phyloP scores from a whole-genome alignment of 2,113 vertebrate species.

The Pelodiscus sinensis region DNA sequence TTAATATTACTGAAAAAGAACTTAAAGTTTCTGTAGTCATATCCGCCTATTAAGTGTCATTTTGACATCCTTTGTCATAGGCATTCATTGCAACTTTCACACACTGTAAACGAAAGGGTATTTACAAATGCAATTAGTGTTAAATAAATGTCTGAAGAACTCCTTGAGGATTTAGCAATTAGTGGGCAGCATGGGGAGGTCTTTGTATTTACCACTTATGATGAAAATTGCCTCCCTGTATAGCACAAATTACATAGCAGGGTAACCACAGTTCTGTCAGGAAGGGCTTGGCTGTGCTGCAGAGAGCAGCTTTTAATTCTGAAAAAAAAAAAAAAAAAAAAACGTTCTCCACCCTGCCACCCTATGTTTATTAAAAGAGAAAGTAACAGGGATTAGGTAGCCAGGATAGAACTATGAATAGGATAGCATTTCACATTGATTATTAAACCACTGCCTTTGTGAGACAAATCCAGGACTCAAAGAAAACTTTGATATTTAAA shows the following conservation, averaged over 20 bases:
- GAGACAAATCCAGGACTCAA: slow-evolving; percentile 9
- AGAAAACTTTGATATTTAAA: slow-evolving; percentile 28
- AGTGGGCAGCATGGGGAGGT: slow-evolving; percentile 52
- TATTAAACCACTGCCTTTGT: neutral
- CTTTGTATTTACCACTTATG: slow-evolving; percentile 57
- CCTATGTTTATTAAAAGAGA: neutral
- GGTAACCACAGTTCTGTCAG: slow-evolving; percentile 18
- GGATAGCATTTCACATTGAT: slow-evolving; percentile 19
- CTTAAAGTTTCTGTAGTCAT: slow-evolving; percentile 43
- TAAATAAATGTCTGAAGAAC: slow-evolving; percentile 66
- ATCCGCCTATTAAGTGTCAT: slow-evolving; percentile 34
- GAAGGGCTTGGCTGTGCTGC: neutral
- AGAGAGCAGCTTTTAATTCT: slow-evolving; percentile 9
- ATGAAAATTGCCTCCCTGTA: slow-evolving; percentile 46
- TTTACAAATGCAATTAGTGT: slow-evolving; percentile 69
- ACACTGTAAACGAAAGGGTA: slow-evolving; percentile 62
- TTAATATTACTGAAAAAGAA: slow-evolving; percentile 53
- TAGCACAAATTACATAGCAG: slow-evolving; percentile 34
- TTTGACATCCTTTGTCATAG: slow-evolving; percentile 58
- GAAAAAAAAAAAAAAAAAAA: neutral
- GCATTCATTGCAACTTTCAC: slow-evolving; percentile 64
- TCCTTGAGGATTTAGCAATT: slow-evolving; percentile 63
- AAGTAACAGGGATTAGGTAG: slow-evolving; percentile 16
- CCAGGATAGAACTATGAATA: neutral
- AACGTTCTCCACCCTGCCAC: neutral